Base-by-base conservation (phyloP, 2,888 invertebrate species). In the Dugesia japonica region DNA sequence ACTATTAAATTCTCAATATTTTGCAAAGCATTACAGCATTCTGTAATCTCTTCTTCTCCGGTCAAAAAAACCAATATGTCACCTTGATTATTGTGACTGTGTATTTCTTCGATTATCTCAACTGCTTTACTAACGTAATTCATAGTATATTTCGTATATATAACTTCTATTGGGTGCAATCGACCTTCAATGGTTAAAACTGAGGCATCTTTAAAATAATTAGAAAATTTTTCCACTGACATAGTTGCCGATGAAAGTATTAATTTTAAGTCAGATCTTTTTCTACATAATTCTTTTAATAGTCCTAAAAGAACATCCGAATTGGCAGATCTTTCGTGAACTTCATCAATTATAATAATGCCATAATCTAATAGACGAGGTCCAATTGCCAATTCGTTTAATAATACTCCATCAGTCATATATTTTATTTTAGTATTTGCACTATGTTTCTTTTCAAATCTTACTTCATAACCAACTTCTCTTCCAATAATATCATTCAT, bases 361-460 rank as follows among this genome's bases (percentile, higher is more conserved):
- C 92, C 90, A 84, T 95, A 94, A 26, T 88, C 88, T 1, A 79
- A 91, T 72, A 98, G 87, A 83, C 97, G 94, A 0, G 93, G 88
- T 84, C 98, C 98, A 87, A 95, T 90, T 0, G 98, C 88, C 83
- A 95, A 95, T 84, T 98, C 98, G 79, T 97, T 88, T 76, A 99
- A 87, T 83, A 99, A 88, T 95, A 99, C 97, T 87, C 98, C 98
- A 83, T 99, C 98, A 81, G 98, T 99, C 97, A 98, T 97, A 90
- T 98, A 98, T 88, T 98, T 99, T 81, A 98, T 97, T 42, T 91
- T 89, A 0, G 98, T 99, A 85, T 98, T 97, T 0, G 92, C 91
- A 80, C 93, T 92, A 17, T 97, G 97, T 82, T 97, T 97, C 85
- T 99, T 98, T 84, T 98, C 98, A 83, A 99, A 99, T 83, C 98